Percentiles rank a stretch among this genome's conserved stretches.
Conservation (phyloP, 2,888 invertebrate species). For the Leucophora obtusa region DNA sequence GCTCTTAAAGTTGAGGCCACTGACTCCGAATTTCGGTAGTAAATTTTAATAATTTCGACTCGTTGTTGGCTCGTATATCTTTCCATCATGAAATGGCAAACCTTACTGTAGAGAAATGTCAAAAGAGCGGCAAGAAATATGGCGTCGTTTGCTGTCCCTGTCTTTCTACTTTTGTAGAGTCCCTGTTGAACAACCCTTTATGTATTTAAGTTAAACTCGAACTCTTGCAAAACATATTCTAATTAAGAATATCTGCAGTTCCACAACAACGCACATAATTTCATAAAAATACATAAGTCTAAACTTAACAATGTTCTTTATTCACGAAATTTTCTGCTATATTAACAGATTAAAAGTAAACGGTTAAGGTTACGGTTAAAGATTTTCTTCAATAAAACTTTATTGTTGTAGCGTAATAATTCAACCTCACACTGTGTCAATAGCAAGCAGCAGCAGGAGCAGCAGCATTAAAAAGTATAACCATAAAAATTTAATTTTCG, state of each 20-base stretch:
- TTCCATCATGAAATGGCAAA: too few relatives aligned
- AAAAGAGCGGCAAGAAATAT: too few relatives aligned
- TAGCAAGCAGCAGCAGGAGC: slow-evolving; percentile 16
- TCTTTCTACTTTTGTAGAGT: too few relatives aligned
- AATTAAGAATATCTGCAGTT: slow-evolving; percentile 49
- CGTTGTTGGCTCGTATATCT: too few relatives aligned
- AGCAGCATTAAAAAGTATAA: neutral
- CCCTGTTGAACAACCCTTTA: too few relatives aligned
- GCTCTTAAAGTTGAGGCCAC: too few relatives aligned
- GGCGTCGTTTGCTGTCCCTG: too few relatives aligned
- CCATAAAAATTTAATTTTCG: slow-evolving; percentile 14
- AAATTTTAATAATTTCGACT: too few relatives aligned
- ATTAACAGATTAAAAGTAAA: slow-evolving; percentile 44
- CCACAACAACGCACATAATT: slow-evolving; percentile 48
- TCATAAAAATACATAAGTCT: slow-evolving; percentile 20
- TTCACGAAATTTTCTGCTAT: slow-evolving; percentile 37
- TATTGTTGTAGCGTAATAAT: slow-evolving; percentile 4
- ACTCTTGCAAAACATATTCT: neutral
- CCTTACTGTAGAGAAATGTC: too few relatives aligned
- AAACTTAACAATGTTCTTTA: slow-evolving; percentile 29
- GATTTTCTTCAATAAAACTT: slow-evolving; percentile 15
- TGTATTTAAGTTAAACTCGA: too few relatives aligned
- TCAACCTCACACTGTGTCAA: slow-evolving; percentile 20
- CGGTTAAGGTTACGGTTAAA: slow-evolving; percentile 40
- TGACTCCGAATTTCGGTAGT: too few relatives aligned